Base-by-base conservation (phyloP, 2,888 invertebrate genomes). In the Drosophila vallismaia region DNA sequence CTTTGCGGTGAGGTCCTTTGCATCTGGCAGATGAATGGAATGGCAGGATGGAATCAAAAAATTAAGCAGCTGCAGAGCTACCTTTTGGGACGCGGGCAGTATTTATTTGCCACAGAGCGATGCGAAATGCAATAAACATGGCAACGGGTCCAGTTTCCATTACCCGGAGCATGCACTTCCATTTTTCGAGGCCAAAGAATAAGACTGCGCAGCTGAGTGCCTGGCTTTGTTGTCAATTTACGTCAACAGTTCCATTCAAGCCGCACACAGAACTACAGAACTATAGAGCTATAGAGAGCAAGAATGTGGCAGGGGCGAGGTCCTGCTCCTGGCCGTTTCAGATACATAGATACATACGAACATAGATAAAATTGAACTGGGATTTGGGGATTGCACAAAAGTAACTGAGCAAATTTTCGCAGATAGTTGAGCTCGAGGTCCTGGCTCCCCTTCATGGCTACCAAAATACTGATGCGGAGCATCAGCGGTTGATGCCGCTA, bases 401-500 rank as follows among this genome's bases (percentile, higher is more conserved):
- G 85, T 81, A 86, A 88, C 85, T 88, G 86, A 86, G 86, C 86
- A 84, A 86, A 86, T 88, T 86, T 88, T 81, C 81, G 81, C 87
- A 86, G 82, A 85, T 81, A 85, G 88, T 75, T 79, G 73, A 74
- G 77, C 86, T 79, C 74, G 69, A 71, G 69, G 48, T 33, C 36
- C 54, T 33, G 63, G 48, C 7, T 24, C 38, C 40, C 10, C 71
- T 77, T 66, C 67, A 70, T 67, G 76, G 78, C 76, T 77, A 82
- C 86, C 86, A 86, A 76, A 80, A 86, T 83, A 80, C 69, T 86
- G 75, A 74, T 79, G 57, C 71, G 67, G 57, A 66, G 49, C 51
- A 66, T 51, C 64, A 48, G 51, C 54, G 24, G 6, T n/a, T 19
- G 31, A 55, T 50, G 19, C 46, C 57, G 38, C 40, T 36, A 44